Conservation (phyloP, 2,888 invertebrate species). For the Chaetoderma sp. region DNA sequence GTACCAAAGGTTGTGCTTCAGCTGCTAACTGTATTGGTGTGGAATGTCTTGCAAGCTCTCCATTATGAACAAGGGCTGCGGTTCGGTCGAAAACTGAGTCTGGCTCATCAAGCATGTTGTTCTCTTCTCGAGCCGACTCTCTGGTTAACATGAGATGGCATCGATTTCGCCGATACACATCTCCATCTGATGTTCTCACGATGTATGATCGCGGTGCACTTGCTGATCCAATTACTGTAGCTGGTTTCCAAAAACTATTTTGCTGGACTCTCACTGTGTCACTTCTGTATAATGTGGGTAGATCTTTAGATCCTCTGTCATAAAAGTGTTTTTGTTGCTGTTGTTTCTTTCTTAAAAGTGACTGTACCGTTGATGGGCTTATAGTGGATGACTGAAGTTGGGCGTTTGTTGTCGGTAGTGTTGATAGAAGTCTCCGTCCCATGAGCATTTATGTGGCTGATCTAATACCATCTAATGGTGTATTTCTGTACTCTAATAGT, state of each 20-base stretch:
- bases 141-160: background rate
- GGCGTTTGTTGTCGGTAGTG: background rate
- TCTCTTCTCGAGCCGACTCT: too few relatives aligned
- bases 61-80: too few relatives aligned
- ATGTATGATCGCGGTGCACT: slow-evolving; percentile 1
- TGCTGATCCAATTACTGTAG: background rate
- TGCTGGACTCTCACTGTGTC: background rate
- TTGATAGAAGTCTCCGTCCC: slow-evolving; percentile 8
- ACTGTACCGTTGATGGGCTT: background rate
- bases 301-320: slow-evolving; percentile 3
- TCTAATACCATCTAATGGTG: slow-evolving; percentile 5
- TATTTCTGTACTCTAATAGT: slow-evolving; percentile 6
- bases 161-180: slow-evolving; percentile 5
- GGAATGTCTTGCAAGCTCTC: too few relatives aligned
- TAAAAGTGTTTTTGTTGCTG: slow-evolving; percentile 2
- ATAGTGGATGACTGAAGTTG: background rate
- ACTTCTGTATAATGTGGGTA: background rate
- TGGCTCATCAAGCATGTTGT: background rate
- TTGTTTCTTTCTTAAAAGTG: background rate
- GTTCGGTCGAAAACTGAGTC: too few relatives aligned
- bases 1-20: too few relatives aligned
- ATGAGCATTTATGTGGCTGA: slow-evolving; percentile 11
- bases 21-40: too few relatives aligned
- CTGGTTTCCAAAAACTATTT: background rate
- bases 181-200: too few relatives aligned